A percentile compares a stretch with the other conserved stretches of the same genome.
phyloP scores from a whole-genome alignment of 2,113 vertebrate species.

The Myodes glareolus region DNA sequence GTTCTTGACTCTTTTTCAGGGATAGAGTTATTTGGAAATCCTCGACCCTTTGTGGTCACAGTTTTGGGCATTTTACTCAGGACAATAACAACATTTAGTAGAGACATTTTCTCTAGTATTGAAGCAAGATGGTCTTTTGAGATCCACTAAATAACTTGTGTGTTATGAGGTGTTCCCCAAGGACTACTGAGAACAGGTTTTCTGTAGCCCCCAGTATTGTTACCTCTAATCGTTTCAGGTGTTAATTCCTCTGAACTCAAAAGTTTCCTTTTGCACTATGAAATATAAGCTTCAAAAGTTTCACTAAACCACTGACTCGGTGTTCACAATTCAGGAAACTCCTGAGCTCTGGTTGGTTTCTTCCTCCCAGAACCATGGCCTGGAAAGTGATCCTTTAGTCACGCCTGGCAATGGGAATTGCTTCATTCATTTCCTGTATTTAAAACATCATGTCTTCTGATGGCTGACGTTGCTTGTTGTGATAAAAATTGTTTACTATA shows the following conservation, averaged over 20 bases:
- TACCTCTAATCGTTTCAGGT: background rate
- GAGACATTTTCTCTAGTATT: background rate
- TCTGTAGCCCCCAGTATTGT: background rate
- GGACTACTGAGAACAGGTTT: background rate
- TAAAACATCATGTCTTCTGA: constrained; percentile 5
- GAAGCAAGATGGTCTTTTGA: background rate
- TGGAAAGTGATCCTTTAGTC: background rate
- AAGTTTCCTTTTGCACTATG: background rate
- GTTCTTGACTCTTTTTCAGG: background rate
- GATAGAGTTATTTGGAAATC: constrained; percentile 16
- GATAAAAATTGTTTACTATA: background rate
- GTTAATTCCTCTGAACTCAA: background rate
- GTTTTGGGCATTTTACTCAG: constrained; percentile 30
- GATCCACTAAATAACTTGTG: background rate
- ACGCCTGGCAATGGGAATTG: background rate
- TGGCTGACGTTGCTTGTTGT: background rate
- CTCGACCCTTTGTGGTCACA: background rate
- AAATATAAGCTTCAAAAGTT: background rate
- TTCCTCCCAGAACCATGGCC: background rate
- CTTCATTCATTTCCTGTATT: constrained; percentile 1
- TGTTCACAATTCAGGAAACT: background rate
- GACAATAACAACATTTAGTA: background rate
- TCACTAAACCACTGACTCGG: background rate
- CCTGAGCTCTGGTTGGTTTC: background rate
- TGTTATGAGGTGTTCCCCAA: background rate